A percentile compares a stretch with the other conserved stretches of the same genome.
phyloP scores from a whole-genome alignment of 2,113 vertebrate species.

The mouse (Mus musculus) region GRCm39 chr5:105730501-105731000 shows the following conservation, averaged over 20 bases:
- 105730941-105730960: no score
- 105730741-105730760: neutral
- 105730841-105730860: neutral
- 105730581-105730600: rapidly evolving
- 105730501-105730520: neutral
- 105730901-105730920: neutral
- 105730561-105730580: neutral
- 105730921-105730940: neutral
- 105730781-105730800: neutral
- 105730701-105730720: neutral
- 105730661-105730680: neutral
- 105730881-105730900: neutral
- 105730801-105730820: neutral
- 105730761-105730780: neutral
- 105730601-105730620: neutral
- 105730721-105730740: neutral
- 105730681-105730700: neutral
- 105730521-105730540: neutral
- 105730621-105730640: no score
- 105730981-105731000: neutral
- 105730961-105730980: no score
- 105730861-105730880: neutral
- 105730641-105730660: neutral
- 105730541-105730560: neutral
- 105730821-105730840: rapidly evolving